Conservation (phyloP, 2,113 vertebrate genomes). For the Anolis sagrei region DNA sequence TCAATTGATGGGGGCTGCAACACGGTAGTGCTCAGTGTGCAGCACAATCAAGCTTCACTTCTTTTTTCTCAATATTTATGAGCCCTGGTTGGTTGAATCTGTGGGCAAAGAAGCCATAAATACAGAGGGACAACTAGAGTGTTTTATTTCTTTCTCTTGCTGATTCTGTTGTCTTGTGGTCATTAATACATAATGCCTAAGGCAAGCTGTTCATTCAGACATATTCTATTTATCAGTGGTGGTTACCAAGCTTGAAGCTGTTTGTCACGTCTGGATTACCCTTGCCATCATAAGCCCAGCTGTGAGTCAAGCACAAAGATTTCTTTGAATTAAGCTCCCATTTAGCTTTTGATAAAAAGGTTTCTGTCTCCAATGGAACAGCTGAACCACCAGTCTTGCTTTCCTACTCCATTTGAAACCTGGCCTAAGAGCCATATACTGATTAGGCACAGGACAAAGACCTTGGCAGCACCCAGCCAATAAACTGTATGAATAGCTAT, state of each 20-base stretch:
- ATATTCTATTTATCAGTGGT: neutral
- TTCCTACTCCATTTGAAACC: rapidly evolving
- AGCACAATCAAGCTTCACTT: too few species aligned
- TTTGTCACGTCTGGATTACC: neutral
- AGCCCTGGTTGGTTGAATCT: too few species aligned
- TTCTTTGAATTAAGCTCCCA: slow-evolving; percentile 13
- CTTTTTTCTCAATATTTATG: too few species aligned
- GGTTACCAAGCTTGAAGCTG: neutral
- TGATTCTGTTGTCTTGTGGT: slow-evolving; percentile 28
- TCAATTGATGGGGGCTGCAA: too few species aligned
- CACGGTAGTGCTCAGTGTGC: too few species aligned
- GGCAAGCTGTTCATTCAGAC: neutral
- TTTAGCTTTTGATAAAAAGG: neutral
- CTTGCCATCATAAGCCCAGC: neutral
- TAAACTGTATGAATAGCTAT: slow-evolving; percentile 21
- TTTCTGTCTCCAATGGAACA: neutral
- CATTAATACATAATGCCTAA: slow-evolving; percentile 42
- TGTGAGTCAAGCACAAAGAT: neutral
- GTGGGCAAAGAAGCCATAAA: too few species aligned
- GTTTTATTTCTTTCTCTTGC: neutral
- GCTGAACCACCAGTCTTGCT: neutral
- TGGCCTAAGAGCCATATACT: slow-evolving; percentile 35
- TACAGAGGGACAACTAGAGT: too few species aligned
- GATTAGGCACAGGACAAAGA: rapidly evolving
- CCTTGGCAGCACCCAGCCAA: neutral